These are phyloP conservation scores for Furcifer pardalis DNA, from an alignment of 2,797 vertebrate species.

Conservation along the genomic window DNA sequence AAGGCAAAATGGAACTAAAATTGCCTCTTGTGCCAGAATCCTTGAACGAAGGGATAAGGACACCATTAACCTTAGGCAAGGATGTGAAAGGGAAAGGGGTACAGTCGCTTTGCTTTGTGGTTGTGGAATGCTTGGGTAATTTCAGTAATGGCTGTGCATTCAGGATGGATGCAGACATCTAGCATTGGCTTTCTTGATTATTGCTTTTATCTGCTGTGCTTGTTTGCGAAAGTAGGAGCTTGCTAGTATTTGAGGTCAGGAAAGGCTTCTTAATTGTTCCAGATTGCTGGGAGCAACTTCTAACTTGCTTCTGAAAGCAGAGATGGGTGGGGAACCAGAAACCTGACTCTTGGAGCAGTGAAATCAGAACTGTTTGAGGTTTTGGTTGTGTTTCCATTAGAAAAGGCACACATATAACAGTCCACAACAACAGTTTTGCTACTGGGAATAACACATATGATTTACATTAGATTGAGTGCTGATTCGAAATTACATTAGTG, in stretches of 20 bases:
- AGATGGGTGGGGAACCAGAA: neutral
- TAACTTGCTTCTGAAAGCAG: neutral
- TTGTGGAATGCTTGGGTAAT: neutral
- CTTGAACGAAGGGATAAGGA: neutral
- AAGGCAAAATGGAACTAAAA: neutral
- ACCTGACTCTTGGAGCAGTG: neutral
- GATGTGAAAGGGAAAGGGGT: neutral
- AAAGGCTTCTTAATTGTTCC: neutral
- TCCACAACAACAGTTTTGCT: too few species aligned
- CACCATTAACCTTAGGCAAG: neutral
- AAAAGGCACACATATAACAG: too few species aligned
- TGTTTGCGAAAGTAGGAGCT: neutral
- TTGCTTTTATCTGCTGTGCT: neutral
- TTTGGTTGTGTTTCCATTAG: neutral
- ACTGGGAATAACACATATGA: too few species aligned
- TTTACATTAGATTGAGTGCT: too few species aligned
- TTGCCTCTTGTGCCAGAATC: neutral
- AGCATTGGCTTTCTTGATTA: conserved; percentile 14
- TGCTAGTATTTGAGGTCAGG: neutral
- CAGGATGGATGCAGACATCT: neutral
- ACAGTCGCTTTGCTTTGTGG: neutral
- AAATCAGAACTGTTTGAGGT: too few species aligned
- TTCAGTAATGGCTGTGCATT: neutral
- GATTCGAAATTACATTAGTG: too few species aligned
- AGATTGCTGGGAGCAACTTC: conserved; percentile 2